phyloP scores from a whole-genome alignment of 2,797 vertebrate species.

The Chrosomus eos region DNA sequence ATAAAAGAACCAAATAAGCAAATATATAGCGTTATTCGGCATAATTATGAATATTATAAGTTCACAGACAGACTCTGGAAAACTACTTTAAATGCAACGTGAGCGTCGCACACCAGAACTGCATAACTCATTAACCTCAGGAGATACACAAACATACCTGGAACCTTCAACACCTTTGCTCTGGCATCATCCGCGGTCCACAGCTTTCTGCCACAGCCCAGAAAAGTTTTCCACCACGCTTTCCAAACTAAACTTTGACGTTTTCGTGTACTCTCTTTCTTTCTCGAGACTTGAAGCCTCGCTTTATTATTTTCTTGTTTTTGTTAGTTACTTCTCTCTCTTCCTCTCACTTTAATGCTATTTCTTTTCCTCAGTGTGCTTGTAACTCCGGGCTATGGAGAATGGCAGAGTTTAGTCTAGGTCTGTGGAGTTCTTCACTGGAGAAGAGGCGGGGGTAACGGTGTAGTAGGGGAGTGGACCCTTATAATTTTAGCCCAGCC shows the following conservation, averaged over 20 bases:
- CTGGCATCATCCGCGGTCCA: constrained; percentile 79
- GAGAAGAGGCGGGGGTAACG: constrained; percentile 68
- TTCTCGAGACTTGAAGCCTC: constrained; percentile 48
- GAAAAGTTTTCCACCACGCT: constrained; percentile 67
- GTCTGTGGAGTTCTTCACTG: constrained; percentile 74
- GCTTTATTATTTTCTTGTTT: constrained; percentile 72
- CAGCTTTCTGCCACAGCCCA: constrained; percentile 70
- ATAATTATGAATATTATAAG: too few species aligned
- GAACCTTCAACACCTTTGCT: constrained; percentile 72
- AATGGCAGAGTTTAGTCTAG: constrained; percentile 73
- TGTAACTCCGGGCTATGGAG: constrained; percentile 78
- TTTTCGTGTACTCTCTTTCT: constrained; percentile 67
- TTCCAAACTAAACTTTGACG: constrained; percentile 55
- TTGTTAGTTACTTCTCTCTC: constrained; percentile 57
- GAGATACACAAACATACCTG: constrained; percentile 69
- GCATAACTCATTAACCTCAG: background rate
- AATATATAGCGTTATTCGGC: background rate
- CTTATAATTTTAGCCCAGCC: constrained; percentile 62
- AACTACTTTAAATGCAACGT: background rate
- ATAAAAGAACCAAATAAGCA: background rate
- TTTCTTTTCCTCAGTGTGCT: constrained; percentile 66
- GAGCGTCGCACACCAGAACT: background rate
- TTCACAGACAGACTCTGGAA: background rate
- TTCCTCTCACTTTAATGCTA: constrained; percentile 61
- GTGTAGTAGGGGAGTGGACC: constrained; percentile 76